phyloP scores from a whole-genome alignment of 2,113 vertebrate species.

The Nettapus auritus region DNA sequence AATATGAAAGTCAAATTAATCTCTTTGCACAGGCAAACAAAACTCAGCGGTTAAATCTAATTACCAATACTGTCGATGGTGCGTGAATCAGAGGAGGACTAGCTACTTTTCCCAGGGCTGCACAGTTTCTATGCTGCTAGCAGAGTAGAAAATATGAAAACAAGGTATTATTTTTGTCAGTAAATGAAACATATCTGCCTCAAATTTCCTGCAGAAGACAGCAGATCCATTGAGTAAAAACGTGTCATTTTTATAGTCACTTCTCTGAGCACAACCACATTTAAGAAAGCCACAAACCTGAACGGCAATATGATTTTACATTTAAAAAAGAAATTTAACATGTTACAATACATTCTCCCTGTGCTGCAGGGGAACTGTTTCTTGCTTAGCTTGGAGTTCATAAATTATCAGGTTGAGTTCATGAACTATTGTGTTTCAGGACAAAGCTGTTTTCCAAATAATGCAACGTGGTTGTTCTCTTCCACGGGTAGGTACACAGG shows the following conservation, averaged over 20 bases:
- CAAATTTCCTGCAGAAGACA: slow-evolving; percentile 63
- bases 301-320: slow-evolving; percentile 38
- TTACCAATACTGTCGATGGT: slow-evolving; percentile 41
- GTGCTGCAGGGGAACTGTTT: slow-evolving; percentile 9
- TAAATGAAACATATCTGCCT: slow-evolving; percentile 69
- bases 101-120: slow-evolving; percentile 20
- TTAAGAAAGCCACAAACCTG: slow-evolving; percentile 51
- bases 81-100: slow-evolving; percentile 8
- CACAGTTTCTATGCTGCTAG: background rate
- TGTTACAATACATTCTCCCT: slow-evolving; percentile 31
- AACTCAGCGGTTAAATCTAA: slow-evolving; percentile 48
- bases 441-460: slow-evolving; percentile 55
- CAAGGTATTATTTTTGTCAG: slow-evolving; percentile 54
- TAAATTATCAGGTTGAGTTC: slow-evolving; percentile 54
- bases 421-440: slow-evolving; percentile 40
- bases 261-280: slow-evolving; percentile 1
- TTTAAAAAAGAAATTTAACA: slow-evolving; percentile 56
- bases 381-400: slow-evolving; percentile 55
- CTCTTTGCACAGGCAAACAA: slow-evolving; percentile 20
- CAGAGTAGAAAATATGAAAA: slow-evolving; percentile 44
- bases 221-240: slow-evolving; percentile 56
- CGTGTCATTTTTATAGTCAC: slow-evolving; percentile 22
- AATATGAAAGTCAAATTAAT: slow-evolving; percentile 12
- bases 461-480: background rate
- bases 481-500: background rate